Conservation (phyloP, 2,113 vertebrate genomes). For the Turdus rufiventris region DNA sequence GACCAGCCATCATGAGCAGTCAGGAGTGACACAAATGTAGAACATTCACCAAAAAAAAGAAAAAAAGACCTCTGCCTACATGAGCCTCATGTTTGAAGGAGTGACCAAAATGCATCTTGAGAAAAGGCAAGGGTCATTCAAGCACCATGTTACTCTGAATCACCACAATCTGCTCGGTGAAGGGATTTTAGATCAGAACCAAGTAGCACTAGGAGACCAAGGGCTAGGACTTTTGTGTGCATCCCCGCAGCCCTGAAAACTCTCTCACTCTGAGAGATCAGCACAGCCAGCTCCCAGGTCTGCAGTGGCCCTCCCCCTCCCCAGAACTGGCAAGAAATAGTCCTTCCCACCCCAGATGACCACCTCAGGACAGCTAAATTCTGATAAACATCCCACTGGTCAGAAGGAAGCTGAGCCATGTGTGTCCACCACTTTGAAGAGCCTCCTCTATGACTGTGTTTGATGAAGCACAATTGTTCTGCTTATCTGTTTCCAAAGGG, state of each 20-base stretch:
- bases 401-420: neutral
- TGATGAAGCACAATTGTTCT: neutral
- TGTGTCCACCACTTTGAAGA: neutral
- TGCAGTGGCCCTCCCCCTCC: neutral
- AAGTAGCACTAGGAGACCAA: neutral
- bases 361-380: neutral
- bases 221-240: accelerated
- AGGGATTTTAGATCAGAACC: neutral
- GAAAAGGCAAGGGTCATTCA: neutral
- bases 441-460: neutral
- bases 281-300: neutral
- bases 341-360: neutral
- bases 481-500: neutral
- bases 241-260: neutral
- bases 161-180: neutral
- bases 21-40: neutral
- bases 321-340: neutral
- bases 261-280: neutral
- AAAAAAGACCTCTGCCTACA: neutral
- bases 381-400: neutral
- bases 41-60: neutral
- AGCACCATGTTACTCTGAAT: neutral
- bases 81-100: neutral
- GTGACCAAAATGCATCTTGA: neutral
- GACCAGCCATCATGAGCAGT: neutral